These are phyloP conservation scores for Margaritifera margaritifera DNA, from an alignment of 2,888 invertebrate species.

Conservation along the genomic window DNA sequence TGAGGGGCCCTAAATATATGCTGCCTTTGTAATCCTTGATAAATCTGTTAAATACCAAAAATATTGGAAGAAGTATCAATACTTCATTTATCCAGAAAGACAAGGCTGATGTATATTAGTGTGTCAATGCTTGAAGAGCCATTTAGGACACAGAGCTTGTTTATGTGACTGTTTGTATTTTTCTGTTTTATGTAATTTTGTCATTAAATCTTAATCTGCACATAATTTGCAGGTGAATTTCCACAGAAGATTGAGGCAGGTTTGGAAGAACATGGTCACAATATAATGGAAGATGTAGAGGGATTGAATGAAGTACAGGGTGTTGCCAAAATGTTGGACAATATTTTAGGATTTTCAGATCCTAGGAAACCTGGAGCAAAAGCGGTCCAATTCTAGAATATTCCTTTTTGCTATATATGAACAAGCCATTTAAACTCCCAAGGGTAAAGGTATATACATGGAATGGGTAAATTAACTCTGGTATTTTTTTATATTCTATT, in stretches of 20 bases:
- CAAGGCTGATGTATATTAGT: neutral
- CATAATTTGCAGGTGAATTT: constrained; percentile 39
- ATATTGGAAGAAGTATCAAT: neutral
- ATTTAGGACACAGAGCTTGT: neutral
- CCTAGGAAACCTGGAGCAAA: constrained; percentile 43
- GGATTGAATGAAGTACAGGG: constrained; percentile 50
- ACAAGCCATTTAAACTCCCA: too few species aligned
- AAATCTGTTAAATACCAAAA: too few species aligned
- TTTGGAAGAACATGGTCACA: constrained; percentile 46
- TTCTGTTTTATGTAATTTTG: neutral
- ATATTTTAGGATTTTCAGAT: constrained; percentile 53
- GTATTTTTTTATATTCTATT: too few species aligned
- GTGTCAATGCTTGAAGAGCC: too few species aligned
- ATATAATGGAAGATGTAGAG: constrained; percentile 34
- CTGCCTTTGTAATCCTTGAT: too few species aligned
- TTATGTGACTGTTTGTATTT: neutral
- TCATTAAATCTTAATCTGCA: neutral
- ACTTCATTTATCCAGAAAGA: neutral
- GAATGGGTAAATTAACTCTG: too few species aligned
- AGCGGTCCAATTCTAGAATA: constrained; percentile 34
- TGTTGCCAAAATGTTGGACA: constrained; percentile 57
- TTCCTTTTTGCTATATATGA: neutral
- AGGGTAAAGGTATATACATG: too few species aligned
- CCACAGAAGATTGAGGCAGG: constrained; percentile 31
- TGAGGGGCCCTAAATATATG: too few species aligned